phyloP scores from a whole-genome alignment of 2,113 vertebrate species.

The Myanophis thanlyinensis region DNA sequence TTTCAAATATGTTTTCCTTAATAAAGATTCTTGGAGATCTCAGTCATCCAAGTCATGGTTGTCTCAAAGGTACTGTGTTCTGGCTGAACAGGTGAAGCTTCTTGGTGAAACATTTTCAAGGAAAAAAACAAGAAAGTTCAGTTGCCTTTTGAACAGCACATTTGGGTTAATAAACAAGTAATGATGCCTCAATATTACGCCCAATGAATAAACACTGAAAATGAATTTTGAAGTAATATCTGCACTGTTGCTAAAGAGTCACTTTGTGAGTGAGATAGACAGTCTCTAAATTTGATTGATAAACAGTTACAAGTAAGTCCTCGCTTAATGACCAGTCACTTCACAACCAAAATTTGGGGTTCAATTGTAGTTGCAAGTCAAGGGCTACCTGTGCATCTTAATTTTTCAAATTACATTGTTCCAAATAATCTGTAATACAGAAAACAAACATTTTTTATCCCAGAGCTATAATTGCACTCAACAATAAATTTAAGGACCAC shows the following conservation, averaged over 20 bases:
- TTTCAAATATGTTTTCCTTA: neutral
- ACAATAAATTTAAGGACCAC: too few relatives aligned
- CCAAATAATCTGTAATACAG: neutral
- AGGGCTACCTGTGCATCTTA: neutral
- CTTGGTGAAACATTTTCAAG: neutral
- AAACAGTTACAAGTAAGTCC: too few relatives aligned
- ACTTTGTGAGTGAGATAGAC: too few relatives aligned
- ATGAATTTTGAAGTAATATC: neutral
- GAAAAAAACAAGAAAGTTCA: neutral
- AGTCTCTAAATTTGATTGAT: too few relatives aligned
- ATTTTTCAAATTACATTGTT: neutral
- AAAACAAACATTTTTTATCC: too few relatives aligned
- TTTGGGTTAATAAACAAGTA: neutral
- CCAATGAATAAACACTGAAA: neutral
- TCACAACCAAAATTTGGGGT: neutral
- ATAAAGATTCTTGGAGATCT: neutral
- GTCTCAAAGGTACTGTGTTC: neutral
- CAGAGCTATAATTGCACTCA: too few relatives aligned
- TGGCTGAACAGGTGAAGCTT: neutral
- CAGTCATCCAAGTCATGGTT: neutral
- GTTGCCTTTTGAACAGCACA: neutral
- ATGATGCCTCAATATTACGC: neutral
- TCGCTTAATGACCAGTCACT: too few relatives aligned
- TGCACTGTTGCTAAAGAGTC: neutral
- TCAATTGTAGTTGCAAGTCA: neutral